Conservation (phyloP, 2,888 invertebrate genomes). For the Pogonocherus hispidulus region DNA sequence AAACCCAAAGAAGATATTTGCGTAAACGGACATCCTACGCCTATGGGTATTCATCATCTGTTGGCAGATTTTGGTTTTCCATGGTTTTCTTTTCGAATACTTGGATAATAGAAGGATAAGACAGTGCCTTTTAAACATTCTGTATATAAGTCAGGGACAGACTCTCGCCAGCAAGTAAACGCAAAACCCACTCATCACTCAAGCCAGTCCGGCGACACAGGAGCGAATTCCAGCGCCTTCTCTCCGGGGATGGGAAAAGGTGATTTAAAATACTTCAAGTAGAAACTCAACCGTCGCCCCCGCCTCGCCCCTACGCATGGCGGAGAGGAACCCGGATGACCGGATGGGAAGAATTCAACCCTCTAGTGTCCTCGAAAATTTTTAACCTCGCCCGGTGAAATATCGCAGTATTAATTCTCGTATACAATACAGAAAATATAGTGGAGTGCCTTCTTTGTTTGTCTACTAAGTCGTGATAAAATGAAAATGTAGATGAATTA, state of each 20-base stretch:
- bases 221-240: conserved; percentile 31
- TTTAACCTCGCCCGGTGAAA: conserved; percentile 61
- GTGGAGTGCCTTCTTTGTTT: conserved; percentile 62
- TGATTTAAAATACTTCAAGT: conserved; percentile 45
- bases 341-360: conserved; percentile 62
- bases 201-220: conserved; percentile 34
- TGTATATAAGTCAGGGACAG: neutral
- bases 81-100: too few species aligned
- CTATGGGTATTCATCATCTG: too few species aligned
- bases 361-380: conserved; percentile 65
- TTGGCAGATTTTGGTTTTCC: too few species aligned
- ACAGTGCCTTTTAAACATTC: too few species aligned
- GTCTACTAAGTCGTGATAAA: conserved; percentile 59
- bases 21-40: too few species aligned
- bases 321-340: conserved; percentile 63
- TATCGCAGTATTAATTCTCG: conserved; percentile 67
- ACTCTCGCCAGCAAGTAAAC: neutral
- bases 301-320: conserved; percentile 28
- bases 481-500: conserved; percentile 41
- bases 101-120: too few species aligned
- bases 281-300: conserved; percentile 37
- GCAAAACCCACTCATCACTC: conserved; percentile 15
- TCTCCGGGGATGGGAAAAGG: conserved; percentile 17
- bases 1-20: too few species aligned
- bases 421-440: conserved; percentile 65